A percentile compares a stretch with the other conserved stretches of the same genome.
Evolutionary conservation across 2,113 vertebrate species (phyloP).

Genomic region (Smithornis capensis): DNA sequence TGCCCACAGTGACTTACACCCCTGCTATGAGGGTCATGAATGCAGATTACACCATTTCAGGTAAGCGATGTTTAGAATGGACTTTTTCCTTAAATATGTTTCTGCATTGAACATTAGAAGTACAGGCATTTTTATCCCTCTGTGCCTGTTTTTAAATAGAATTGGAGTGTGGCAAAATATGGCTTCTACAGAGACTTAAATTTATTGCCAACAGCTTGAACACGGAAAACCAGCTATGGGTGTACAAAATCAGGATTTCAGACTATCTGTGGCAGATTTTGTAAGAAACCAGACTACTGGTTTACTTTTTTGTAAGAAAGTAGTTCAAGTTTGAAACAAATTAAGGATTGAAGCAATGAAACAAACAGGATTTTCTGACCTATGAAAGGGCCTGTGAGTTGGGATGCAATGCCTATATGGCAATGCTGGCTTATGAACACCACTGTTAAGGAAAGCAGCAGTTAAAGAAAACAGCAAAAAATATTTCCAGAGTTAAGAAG

Average conservation of each 20-base stretch:
- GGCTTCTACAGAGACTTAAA: background rate
- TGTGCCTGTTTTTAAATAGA: background rate
- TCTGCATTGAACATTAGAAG: background rate
- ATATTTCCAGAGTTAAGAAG: background rate
- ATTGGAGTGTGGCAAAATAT: background rate
- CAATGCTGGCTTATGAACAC: background rate
- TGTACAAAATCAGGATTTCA: background rate
- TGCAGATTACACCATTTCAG: conserved; percentile 84
- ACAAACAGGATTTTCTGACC: background rate
- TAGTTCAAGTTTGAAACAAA: background rate
- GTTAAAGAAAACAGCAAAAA: background rate
- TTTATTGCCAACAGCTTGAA: background rate
- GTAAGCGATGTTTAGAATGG: conserved; percentile 32
- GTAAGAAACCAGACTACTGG: background rate
- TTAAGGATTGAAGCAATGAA: background rate
- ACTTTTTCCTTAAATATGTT: background rate
- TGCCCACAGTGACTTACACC: conserved; percentile 91
- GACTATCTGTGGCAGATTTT: background rate
- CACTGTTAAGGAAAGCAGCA: background rate
- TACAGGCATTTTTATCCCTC: background rate
- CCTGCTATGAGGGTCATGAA: conserved; percentile 86
- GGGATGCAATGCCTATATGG: background rate
- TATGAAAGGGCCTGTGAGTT: background rate
- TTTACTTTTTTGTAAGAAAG: too few species aligned
- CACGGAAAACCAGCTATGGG: background rate